Conservation (phyloP, 2,113 vertebrate genomes). For the Psilopsiagon aurifrons region DNA sequence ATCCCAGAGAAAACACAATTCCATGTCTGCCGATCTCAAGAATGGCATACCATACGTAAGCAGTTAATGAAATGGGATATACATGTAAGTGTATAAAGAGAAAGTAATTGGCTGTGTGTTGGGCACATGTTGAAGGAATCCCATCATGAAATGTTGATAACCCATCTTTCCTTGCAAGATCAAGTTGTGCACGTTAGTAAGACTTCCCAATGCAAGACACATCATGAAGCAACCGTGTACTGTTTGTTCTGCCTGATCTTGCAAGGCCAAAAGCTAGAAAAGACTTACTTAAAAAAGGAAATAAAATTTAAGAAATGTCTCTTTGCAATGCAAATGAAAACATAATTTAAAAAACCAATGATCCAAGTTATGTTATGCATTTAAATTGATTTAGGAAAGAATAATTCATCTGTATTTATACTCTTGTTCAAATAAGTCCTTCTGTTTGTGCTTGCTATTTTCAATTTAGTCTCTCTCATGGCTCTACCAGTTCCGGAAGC, state of each 20-base stretch:
- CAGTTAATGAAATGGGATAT: background rate
- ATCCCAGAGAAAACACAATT: background rate
- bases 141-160: background rate
- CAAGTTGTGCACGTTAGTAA: background rate
- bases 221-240: background rate
- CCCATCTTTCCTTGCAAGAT: background rate
- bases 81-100: background rate
- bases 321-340: background rate
- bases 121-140: background rate
- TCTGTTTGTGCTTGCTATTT: slow-evolving; percentile 7
- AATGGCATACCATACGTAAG: background rate
- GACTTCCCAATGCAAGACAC: background rate
- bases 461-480: background rate
- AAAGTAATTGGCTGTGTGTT: background rate
- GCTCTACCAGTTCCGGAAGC: background rate
- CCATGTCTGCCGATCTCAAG: background rate
- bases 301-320: background rate
- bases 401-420: slow-evolving; percentile 2
- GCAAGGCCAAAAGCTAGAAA: background rate
- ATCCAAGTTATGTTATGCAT: background rate
- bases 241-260: background rate
- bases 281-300: background rate
- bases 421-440: slow-evolving; percentile 5
- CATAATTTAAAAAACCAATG: background rate
- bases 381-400: slow-evolving; percentile 32